A percentile compares a stretch with the other conserved stretches of the same genome.
Conservation (phyloP, 2,888 invertebrate genomes). For the Augiades crinisus region DNA sequence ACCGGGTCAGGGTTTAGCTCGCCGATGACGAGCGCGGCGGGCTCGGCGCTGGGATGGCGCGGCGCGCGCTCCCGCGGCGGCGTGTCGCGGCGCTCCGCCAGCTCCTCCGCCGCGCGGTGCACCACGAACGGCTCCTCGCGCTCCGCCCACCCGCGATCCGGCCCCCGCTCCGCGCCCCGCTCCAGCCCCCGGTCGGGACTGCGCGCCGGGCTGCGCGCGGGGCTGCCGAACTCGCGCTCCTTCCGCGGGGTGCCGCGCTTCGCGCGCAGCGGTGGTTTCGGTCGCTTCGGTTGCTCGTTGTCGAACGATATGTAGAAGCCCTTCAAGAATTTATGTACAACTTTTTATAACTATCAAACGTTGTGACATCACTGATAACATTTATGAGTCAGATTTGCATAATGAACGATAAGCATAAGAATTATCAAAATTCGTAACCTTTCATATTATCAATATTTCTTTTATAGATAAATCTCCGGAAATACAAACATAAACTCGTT, state of each 20-base stretch:
- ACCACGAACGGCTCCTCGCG: constrained; percentile 22
- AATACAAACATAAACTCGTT: neutral
- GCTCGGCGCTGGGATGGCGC: constrained; percentile 45
- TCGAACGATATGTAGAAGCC: constrained; percentile 97
- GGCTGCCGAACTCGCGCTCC: constrained; percentile 59
- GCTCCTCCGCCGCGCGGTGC: constrained; percentile 30
- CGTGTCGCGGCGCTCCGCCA: constrained; percentile 41
- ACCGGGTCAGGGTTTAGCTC: constrained; percentile 71
- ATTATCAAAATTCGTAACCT: constrained; percentile 16
- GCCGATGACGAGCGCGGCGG: constrained; percentile 69
- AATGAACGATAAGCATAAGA: constrained; percentile 19
- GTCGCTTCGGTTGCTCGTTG: constrained; percentile 92
- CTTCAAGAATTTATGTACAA: constrained; percentile 35
- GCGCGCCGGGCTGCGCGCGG: constrained; percentile 53
- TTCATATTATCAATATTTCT: neutral
- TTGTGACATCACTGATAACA: constrained; percentile 42
- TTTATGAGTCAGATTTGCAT: constrained; percentile 23
- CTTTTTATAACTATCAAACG: constrained; percentile 34
- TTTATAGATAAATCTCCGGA: neutral
- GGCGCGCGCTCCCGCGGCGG: constrained; percentile 47
- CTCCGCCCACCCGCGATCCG: constrained; percentile 37
- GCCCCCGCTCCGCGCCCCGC: constrained; percentile 46
- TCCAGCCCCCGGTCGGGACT: constrained; percentile 44
- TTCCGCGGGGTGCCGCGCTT: constrained; percentile 90
- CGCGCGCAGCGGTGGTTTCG: constrained; percentile 91